Evolutionary conservation across 2,888 invertebrate species (phyloP), one percentile per base, ranked within the genome.

Genomic region (Stenodema calcarata): DNA sequence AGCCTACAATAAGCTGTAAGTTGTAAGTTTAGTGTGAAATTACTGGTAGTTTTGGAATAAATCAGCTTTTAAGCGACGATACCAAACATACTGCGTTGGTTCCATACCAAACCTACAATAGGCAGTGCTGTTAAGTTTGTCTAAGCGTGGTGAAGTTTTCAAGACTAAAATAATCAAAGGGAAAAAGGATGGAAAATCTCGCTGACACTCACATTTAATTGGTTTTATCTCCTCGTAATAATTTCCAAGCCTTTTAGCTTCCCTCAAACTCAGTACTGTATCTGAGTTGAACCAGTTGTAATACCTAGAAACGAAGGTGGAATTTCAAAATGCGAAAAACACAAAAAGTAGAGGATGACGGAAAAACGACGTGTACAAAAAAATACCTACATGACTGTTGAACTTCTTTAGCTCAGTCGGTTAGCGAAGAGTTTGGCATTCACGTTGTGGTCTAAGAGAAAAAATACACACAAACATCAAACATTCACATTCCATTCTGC

Each of bases 261-360:
- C 83, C 27, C 83, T 30, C 41, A 83, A 27, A 44, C 83, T 83
- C 44, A 83, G 44, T 44, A 83, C 70, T 11, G 83, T 83, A 44
- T 83, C 83, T 4, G 83, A 69, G 70, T 83, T 83, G 83, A 83
- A 83, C 83, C 83, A 83, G 83, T 83, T 27, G 83, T 83, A 83
- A 83, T 83, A 83, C 83, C 83, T 83, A 83, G 12, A 83, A 83
- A 23, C 7, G 2, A 18, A 62, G 18, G 18, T 12, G 6, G n/a
- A 41, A 7, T 76, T 76, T 81, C 81, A 81, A 81, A 81, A 81
- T 69, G 35, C 81, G 62, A 81, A 81, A 81, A 81, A 28, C 2
- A 44, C 12, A 80, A 9, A 47, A 78, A 28, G 27, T 18, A 7
- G 27, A 69, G n/a, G 1, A 18, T 28, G 11, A 69, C 23, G 12